Evolutionary conservation across 2,113 vertebrate genomes (phyloP).

Genomic region (Synodontis membranacea): DNA sequence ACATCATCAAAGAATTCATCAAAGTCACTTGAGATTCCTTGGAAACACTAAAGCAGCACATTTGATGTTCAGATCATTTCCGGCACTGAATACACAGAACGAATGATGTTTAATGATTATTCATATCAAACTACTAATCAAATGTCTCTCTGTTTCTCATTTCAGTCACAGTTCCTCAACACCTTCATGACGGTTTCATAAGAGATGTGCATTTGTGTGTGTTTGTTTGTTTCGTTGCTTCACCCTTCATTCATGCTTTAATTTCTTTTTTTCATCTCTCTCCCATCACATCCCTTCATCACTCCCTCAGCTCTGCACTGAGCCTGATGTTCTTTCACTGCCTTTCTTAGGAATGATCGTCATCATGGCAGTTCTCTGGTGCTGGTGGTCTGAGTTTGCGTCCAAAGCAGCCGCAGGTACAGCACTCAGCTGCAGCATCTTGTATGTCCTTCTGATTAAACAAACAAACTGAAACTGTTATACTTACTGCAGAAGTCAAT

Average conservation of each 20-base stretch:
- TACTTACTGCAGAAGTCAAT: background rate
- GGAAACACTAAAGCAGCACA: background rate
- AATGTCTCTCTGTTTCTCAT: conserved; percentile 33
- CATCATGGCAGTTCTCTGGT: conserved; percentile 88
- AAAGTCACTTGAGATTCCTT: background rate
- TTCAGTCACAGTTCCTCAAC: conserved; percentile 14
- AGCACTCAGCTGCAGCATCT: conserved; percentile 47
- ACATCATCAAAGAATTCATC: background rate
- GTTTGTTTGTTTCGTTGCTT: conserved; percentile 39
- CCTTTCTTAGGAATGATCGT: conserved; percentile 92
- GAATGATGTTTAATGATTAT: background rate
- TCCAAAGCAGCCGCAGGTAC: conserved; percentile 84
- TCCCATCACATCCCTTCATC: conserved; percentile 56
- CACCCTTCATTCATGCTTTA: conserved; percentile 33
- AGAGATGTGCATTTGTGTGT: background rate
- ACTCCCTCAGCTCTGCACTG: conserved; percentile 70
- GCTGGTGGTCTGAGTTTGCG: conserved; percentile 88
- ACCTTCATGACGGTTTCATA: background rate
- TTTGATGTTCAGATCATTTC: background rate
- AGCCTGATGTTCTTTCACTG: conserved; percentile 80
- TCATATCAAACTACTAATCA: background rate
- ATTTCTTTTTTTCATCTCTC: conserved; percentile 59
- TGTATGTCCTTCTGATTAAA: background rate
- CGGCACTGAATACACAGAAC: background rate
- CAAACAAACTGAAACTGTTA: background rate